These are phyloP conservation scores for Dorcus hopei DNA, from an alignment of 2,888 invertebrate genomes.

Conservation along the genomic window DNA sequence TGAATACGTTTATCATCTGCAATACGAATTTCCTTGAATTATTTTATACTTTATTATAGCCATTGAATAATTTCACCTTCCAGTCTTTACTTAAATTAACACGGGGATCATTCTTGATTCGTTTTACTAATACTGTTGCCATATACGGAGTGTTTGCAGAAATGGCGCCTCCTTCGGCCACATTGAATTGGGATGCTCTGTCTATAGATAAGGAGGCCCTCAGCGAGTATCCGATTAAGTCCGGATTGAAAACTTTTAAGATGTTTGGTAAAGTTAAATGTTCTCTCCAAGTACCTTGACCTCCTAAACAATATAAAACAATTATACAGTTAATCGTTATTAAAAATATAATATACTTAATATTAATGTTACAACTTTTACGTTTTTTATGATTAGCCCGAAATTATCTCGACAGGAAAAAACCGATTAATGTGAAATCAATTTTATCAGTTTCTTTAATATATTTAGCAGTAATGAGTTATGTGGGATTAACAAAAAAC, in stretches of 20 bases:
- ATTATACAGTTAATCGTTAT: too few relatives aligned
- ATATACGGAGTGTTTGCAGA: conserved; percentile 57
- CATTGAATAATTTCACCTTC: conserved; percentile 50
- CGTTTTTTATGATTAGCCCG: too few relatives aligned
- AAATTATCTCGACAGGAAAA: too few relatives aligned
- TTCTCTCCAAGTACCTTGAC: conserved; percentile 54
- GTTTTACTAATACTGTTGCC: conserved; percentile 54
- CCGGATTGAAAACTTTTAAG: conserved; percentile 62
- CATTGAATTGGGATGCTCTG: conserved; percentile 54
- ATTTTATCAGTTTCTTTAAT: too few relatives aligned
- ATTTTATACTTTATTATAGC: background rate
- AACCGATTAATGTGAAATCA: too few relatives aligned
- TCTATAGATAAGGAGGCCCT: conserved; percentile 52
- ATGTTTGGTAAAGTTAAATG: conserved; percentile 60
- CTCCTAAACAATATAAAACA: conserved; percentile 41
- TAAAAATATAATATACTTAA: too few relatives aligned
- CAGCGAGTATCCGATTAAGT: conserved; percentile 59
- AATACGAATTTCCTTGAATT: conserved; percentile 24
- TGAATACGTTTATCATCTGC: conserved; percentile 56
- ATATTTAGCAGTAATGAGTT: too few relatives aligned
- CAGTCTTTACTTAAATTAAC: conserved; percentile 58
- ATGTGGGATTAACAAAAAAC: too few relatives aligned
- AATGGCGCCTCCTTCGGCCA: conserved; percentile 59
- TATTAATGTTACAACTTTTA: too few relatives aligned
- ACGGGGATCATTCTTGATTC: conserved; percentile 53